phyloP scores from a whole-genome alignment of 2,113 vertebrate genomes.

The Tupaia chinensis region DNA sequence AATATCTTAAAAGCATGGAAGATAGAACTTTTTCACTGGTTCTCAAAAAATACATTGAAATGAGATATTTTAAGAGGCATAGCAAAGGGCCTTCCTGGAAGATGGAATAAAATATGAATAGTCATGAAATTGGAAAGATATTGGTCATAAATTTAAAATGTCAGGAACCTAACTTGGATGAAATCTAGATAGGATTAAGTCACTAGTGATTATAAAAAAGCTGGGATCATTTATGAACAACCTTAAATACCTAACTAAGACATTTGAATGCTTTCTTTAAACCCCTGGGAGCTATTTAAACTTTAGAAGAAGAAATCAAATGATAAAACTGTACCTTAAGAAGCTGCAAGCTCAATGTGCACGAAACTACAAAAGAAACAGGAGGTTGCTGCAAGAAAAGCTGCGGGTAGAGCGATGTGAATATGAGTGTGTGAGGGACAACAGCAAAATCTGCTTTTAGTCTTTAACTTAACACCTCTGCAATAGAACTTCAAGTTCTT shows the following conservation, averaged over 20 bases:
- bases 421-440: neutral
- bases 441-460: constrained; percentile 43
- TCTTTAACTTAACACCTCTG: constrained; percentile 56
- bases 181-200: constrained; percentile 23
- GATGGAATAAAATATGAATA: neutral
- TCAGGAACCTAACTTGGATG: neutral
- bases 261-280: constrained; percentile 24
- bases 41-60: neutral
- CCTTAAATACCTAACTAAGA: neutral
- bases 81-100: neutral
- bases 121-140: constrained; percentile 56
- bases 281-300: neutral
- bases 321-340: neutral
- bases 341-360: neutral
- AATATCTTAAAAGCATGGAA: neutral
- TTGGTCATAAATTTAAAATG: constrained; percentile 35
- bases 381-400: constrained; percentile 15
- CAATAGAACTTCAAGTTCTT: constrained; percentile 53
- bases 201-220: neutral
- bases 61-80: neutral
- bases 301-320: constrained; percentile 26
- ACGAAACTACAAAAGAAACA: constrained; percentile 19
- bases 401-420: no score
- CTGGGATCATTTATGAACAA: neutral
- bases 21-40: neutral